phyloP scores from a whole-genome alignment of 2,888 invertebrate genomes.

The Dasypolia templi region DNA sequence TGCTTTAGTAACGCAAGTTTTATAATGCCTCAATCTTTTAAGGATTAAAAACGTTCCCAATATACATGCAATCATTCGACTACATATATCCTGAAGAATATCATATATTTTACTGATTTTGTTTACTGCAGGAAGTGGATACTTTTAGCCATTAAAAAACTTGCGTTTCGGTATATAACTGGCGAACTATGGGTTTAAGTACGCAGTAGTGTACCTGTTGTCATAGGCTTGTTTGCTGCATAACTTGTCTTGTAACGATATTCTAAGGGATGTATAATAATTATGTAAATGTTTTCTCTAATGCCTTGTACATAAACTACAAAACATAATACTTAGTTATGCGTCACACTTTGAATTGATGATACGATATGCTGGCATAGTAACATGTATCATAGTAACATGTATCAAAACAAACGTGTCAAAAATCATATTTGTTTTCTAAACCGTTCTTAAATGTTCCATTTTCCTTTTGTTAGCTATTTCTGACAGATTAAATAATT shows the following conservation, averaged over 20 bases:
- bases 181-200: no score
- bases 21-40: no score
- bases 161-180: no score
- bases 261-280: background rate
- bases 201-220: background rate
- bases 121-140: no score
- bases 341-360: background rate
- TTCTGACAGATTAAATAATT: conserved; percentile 4
- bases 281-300: conserved; percentile 26
- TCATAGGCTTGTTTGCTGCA: background rate
- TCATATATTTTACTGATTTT: no score
- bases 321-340: background rate
- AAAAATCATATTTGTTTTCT: background rate
- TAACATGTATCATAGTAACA: background rate
- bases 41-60: no score
- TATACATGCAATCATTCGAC: no score
- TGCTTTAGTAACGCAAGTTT: no score
- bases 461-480: background rate
- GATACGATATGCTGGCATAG: background rate
- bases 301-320: conserved; percentile 5
- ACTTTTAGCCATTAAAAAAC: no score
- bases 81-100: no score
- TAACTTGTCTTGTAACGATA: background rate
- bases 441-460: background rate
- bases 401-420: background rate